These are phyloP conservation scores for Tridacna crocea DNA, from an alignment of 2,888 invertebrate species.

Conservation along the genomic window DNA sequence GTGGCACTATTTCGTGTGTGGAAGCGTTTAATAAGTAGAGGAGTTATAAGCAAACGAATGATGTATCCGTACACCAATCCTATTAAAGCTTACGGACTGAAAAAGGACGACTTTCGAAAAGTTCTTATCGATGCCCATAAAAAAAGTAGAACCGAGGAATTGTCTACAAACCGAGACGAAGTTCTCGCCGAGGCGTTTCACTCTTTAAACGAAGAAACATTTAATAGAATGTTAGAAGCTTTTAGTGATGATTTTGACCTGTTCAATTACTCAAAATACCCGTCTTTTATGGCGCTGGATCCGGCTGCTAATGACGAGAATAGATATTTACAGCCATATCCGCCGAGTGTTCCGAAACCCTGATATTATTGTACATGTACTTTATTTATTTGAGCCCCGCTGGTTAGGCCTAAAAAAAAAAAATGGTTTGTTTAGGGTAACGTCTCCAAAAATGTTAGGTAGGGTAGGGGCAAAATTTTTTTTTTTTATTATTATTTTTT, in stretches of 20 bases:
- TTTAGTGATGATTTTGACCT: conserved; percentile 59
- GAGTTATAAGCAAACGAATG: conserved; percentile 51
- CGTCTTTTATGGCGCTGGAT: neutral
- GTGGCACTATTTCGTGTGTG: conserved; percentile 56
- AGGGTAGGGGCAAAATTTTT: too few species aligned
- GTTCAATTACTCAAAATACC: conserved; percentile 46
- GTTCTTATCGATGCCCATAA: conserved; percentile 33
- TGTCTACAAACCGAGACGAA: conserved; percentile 43
- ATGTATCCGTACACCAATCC: conserved; percentile 47
- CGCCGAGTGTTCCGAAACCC: too few species aligned
- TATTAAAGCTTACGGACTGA: conserved; percentile 29
- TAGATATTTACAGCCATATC: too few species aligned
- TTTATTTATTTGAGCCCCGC: too few species aligned
- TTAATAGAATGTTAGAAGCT: conserved; percentile 37
- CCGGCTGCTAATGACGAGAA: too few species aligned
- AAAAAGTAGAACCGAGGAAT: conserved; percentile 18
- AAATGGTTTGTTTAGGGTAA: too few species aligned
- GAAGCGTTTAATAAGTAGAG: conserved; percentile 60
- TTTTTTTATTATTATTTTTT: too few species aligned
- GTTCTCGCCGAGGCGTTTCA: conserved; percentile 54
- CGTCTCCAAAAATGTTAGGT: too few species aligned
- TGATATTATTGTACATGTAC: too few species aligned
- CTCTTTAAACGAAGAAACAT: conserved; percentile 26
- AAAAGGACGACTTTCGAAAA: conserved; percentile 31
- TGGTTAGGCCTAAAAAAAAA: too few species aligned